Base-by-base conservation (phyloP, 1,140 invertebrate genomes). In the Drosophila nebulosa region DNA sequence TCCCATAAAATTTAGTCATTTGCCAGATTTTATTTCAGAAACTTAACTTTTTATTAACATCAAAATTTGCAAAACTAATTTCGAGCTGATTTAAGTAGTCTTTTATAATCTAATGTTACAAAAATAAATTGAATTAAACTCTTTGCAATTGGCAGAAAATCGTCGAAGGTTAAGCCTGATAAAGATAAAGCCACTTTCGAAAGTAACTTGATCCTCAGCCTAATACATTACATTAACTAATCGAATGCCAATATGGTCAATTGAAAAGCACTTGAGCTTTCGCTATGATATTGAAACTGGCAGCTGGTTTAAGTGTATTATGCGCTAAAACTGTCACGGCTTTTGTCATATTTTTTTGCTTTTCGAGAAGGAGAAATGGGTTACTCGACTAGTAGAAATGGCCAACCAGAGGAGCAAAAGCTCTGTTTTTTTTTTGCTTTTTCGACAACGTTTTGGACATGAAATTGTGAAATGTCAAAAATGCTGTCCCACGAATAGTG, bases 301-400 rank as follows among this genome's bases (percentile, higher is more conserved):
- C 71, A 74, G 70, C 71, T 74, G 71, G 56, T 35, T 74, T 59
- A 66, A 57, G 55, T 51, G 71, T 64, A 74, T 74, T 74, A 74
- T 67, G 50, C 18, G 63, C 70, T 61, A 52, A 67, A 73, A 59
- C 70, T 74, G 57, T 39, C 57, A 35, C 26, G 56, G 22, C 63
- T 26, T 39, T 63, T 9, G 22, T 5, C 55, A 22, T 16, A 24
- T 53, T 32, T 26, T 24, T 51, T 51, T 51, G 3, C 3, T 50
- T 18, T 39, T 9, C 10, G 16, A 18, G 6, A 6, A 18, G 18
- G 7, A 42, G 7, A 42, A 42, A 9, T 42, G 39, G 39, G 16
- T 18, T 18, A 21, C 39, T 42, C 39, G 16, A 7, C 9, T 14
- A 39, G 36, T 39, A 16, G 39, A 6, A 5, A 42, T 46, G 16